These are phyloP conservation scores for Ranitomeya imitator DNA, from an alignment of 2,113 vertebrate species.

Conservation along the genomic window DNA sequence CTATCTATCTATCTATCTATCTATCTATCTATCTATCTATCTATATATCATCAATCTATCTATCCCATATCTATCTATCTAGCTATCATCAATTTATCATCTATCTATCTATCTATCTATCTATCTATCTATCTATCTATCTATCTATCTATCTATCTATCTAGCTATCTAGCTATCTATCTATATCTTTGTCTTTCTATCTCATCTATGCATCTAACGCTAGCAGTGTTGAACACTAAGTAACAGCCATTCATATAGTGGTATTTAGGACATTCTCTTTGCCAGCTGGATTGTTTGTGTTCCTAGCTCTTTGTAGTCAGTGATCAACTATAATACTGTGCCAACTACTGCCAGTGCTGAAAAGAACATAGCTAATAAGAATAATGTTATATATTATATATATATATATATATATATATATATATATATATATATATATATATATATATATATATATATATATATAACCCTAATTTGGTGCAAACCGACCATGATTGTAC, in stretches of 20 bases:
- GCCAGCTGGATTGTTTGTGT: conserved; percentile 10
- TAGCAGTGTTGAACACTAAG: not conserved
- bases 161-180: not conserved
- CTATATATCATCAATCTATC: not conserved
- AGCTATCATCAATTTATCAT: not conserved
- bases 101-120: not conserved
- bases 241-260: conserved; percentile 21
- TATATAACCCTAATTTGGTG: too few relatives aligned
- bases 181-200: not conserved
- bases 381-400: too few relatives aligned
- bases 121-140: not conserved
- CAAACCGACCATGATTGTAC: too few relatives aligned
- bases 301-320: conserved; percentile 1
- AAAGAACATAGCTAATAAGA: not conserved
- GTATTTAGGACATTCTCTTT: conserved; percentile 29
- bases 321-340: conserved; percentile 22
- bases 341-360: conserved; percentile 21
- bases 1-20: not conserved
- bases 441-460: too few relatives aligned
- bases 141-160: not conserved
- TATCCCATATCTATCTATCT: not conserved
- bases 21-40: not conserved
- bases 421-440: too few relatives aligned
- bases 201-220: not conserved
- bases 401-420: too few relatives aligned